Percentiles rank a stretch among this genome's conserved stretches.
Evolutionary conservation across 1,140 invertebrate genomes (phyloP).

Genomic region (Pantala flavescens): DNA sequence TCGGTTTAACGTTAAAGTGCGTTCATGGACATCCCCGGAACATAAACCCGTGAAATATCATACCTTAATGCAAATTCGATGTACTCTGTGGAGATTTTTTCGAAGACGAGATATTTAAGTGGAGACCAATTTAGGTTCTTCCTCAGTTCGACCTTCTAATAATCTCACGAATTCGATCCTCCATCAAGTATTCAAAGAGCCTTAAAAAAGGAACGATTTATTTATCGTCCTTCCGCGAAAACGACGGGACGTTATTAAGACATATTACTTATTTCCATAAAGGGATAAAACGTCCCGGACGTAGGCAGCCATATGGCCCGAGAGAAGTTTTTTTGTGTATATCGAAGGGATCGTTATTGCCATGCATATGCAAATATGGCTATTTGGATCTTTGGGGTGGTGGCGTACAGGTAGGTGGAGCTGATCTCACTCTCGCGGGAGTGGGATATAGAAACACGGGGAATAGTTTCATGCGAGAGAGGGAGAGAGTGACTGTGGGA

Average conservation of each 20-base stretch:
- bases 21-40: too few species aligned
- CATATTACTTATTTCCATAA: neutral
- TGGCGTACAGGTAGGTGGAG: neutral
- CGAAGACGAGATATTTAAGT: too few species aligned
- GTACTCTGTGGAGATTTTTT: too few species aligned
- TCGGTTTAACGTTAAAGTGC: too few species aligned
- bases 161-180: too few species aligned
- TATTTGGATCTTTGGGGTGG: slow-evolving; percentile 1
- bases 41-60: too few species aligned
- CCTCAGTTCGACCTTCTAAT: too few species aligned
- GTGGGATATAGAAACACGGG: neutral
- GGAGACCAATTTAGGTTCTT: too few species aligned
- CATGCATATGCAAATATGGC: slow-evolving; percentile 5
- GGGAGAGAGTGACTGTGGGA: neutral
- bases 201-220: neutral
- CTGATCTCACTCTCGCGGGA: neutral
- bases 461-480: neutral
- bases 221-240: neutral
- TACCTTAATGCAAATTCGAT: too few species aligned
- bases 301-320: neutral
- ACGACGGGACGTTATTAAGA: neutral
- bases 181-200: too few species aligned
- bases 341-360: neutral
- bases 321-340: neutral
- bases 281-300: neutral